phyloP scores from a whole-genome alignment of 2,113 vertebrate genomes.

The Hypomesus transpacificus region DNA sequence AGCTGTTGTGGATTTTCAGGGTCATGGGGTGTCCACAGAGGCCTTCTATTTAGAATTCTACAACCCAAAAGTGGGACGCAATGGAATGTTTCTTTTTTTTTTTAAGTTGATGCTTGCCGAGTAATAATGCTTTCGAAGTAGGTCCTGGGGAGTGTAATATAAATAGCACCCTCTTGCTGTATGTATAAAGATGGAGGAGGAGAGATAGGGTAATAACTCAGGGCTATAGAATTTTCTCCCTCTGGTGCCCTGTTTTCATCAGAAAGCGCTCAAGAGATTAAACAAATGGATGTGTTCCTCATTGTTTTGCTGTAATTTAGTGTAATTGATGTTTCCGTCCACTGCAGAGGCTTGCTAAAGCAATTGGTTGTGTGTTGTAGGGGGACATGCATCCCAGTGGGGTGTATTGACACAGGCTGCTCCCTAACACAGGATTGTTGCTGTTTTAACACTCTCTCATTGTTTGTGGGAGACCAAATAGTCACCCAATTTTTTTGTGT shows the following conservation, averaged over 20 bases:
- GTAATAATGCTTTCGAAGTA: conserved; percentile 45
- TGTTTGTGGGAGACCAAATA: conserved; percentile 50
- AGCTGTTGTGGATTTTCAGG: conserved; percentile 47
- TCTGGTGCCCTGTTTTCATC: conserved; percentile 52
- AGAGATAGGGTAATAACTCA: conserved; percentile 46
- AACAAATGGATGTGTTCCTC: conserved; percentile 66
- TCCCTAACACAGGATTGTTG: conserved; percentile 62
- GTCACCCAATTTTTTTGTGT: conserved; percentile 21
- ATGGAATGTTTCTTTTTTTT: conserved; percentile 24
- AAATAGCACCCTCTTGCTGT: conserved; percentile 36
- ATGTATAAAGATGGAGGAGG: conserved; percentile 42
- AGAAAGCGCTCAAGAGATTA: conserved; percentile 57
- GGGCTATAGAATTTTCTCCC: conserved; percentile 54
- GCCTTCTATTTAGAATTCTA: conserved; percentile 37
- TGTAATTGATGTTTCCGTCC: conserved; percentile 69
- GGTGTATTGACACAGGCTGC: conserved; percentile 65
- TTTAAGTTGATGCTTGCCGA: conserved; percentile 35
- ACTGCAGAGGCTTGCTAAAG: conserved; percentile 52
- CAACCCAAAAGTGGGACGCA: conserved; percentile 28
- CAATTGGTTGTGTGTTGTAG: conserved; percentile 64
- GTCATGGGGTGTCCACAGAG: conserved; percentile 33
- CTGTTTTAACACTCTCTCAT: conserved; percentile 62
- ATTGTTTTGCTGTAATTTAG: conserved; percentile 69
- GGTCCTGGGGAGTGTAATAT: conserved; percentile 40
- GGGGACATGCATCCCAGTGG: conserved; percentile 64